Evolutionary conservation across 2,888 invertebrate genomes (phyloP), one percentile per base, ranked within the genome.

Genomic region (Torymus tubicola): DNA sequence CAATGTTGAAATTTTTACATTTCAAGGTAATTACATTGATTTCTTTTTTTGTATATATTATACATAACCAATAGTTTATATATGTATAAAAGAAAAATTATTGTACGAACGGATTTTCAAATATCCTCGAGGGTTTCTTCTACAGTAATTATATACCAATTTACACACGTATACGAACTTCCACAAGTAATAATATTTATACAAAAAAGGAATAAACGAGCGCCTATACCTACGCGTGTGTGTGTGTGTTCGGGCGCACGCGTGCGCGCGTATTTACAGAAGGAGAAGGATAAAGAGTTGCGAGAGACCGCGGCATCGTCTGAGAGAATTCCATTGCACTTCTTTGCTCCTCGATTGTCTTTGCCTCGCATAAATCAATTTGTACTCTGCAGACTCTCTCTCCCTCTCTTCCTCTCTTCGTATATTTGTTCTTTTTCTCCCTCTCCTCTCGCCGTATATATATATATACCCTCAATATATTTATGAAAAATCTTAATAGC

Each of bases 301-400:
- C 24, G 8, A 13, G 4, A 24, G 52, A n/a, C 24, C 52, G 21
- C 58, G 67, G 8, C 24, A 0, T 13, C n/a, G 12, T 55, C 64
- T 14, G 16, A 16, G 50, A 13, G 64, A 65, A 73, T 73, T 14
- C 67, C 58, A 58, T 42, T 14, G 75, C 60, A 60, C 75, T 52
- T 75, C 67, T 52, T 68, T 55, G 18, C 31, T 50, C 24, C 21
- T 24, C 80, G 76, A 80, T 76, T 80, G 71, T 76, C 80, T 72
- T 76, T 18, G 24, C 52, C 18, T 60, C 75, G 68, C 72, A 81
- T 78, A 81, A 81, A 78, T 81, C 81, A 81, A 78, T 81, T 81
- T 81, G 81, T 78, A 74, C 63, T 70, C 55, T 53, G 55, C 50
- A 21, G 73, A 13, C 55, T 58, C 24, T 60, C 53, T 69, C 55